Evolutionary conservation across 2,113 vertebrate genomes (phyloP).

Genomic region (Microtus ochrogaster): DNA sequence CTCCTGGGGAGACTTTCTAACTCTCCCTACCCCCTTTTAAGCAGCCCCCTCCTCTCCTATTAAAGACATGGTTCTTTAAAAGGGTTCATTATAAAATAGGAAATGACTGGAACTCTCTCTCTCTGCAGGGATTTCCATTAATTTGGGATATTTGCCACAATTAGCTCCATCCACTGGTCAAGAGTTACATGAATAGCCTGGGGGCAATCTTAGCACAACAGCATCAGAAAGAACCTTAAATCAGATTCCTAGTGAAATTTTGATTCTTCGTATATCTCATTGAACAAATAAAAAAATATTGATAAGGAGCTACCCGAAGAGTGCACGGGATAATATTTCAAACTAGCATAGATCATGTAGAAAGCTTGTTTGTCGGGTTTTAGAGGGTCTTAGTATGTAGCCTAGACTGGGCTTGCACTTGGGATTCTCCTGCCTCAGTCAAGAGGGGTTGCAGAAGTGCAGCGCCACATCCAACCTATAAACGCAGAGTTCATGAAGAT

Average conservation of each 20-base stretch:
- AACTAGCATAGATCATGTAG: neutral
- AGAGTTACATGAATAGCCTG: conserved; percentile 19
- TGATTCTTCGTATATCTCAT: neutral
- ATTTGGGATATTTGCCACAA: conserved; percentile 36
- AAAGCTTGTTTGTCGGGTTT: neutral
- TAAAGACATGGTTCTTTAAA: conserved; percentile 5
- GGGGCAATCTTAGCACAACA: neutral
- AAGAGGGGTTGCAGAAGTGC: neutral
- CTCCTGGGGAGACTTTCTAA: neutral
- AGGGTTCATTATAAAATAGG: conserved; percentile 41
- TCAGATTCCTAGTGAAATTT: conserved; percentile 1
- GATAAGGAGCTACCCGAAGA: neutral
- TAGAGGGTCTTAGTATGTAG: neutral
- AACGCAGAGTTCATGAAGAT: neutral
- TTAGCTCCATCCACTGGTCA: conserved; percentile 31
- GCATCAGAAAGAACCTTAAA: conserved; percentile 5
- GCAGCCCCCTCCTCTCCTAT: neutral
- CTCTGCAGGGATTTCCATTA: conserved; percentile 63
- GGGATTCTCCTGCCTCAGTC: neutral
- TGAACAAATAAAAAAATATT: conserved; percentile 5
- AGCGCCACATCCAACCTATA: neutral
- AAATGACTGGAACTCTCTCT: conserved; percentile 69
- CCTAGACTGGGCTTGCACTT: neutral
- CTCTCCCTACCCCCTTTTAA: neutral
- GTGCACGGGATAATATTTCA: neutral